Conservation (phyloP, 2,888 invertebrate genomes). For the Fragum fragum region DNA sequence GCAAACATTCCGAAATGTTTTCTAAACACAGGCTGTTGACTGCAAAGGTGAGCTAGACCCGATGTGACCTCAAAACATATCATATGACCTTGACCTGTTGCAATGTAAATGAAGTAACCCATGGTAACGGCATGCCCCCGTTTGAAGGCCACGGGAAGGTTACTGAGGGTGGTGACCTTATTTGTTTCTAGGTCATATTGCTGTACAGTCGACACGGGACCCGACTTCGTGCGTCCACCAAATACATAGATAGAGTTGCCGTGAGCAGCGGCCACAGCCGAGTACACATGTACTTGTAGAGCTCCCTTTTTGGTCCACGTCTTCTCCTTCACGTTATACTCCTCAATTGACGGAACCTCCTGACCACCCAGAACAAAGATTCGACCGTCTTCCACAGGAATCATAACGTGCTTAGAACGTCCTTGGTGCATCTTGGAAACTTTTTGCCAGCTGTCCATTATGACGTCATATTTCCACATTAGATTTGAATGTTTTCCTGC, state of each 20-base stretch:
- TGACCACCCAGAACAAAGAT: constrained; percentile 58
- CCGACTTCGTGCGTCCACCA: constrained; percentile 57
- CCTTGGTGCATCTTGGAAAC: constrained; percentile 53
- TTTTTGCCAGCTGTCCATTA: constrained; percentile 57
- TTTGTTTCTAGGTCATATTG: constrained; percentile 44
- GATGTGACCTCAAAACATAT: constrained; percentile 53
- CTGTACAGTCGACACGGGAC: constrained; percentile 51
- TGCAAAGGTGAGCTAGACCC: constrained; percentile 44
- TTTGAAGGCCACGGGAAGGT: constrained; percentile 55
- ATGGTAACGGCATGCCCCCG: constrained; percentile 54
- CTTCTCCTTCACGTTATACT: constrained; percentile 47
- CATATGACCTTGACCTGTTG: constrained; percentile 65
- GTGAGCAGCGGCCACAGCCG: constrained; percentile 34
- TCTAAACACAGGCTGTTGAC: constrained; percentile 51
- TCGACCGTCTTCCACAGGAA: constrained; percentile 19
- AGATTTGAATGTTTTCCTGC: constrained; percentile 30
- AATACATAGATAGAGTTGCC: constrained; percentile 57
- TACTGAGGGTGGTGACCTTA: constrained; percentile 26
- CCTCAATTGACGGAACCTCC: constrained; percentile 56
- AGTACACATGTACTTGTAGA: constrained; percentile 39
- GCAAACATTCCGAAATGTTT: constrained; percentile 62
- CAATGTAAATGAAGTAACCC: constrained; percentile 53
- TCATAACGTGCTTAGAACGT: constrained; percentile 55
- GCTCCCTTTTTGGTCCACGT: constrained; percentile 59
- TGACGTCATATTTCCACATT: constrained; percentile 61